Evolutionary conservation across 2,113 vertebrate species (phyloP), one percentile per base, ranked within the genome.

Genomic region (Dasyurus viverrinus): DNA sequence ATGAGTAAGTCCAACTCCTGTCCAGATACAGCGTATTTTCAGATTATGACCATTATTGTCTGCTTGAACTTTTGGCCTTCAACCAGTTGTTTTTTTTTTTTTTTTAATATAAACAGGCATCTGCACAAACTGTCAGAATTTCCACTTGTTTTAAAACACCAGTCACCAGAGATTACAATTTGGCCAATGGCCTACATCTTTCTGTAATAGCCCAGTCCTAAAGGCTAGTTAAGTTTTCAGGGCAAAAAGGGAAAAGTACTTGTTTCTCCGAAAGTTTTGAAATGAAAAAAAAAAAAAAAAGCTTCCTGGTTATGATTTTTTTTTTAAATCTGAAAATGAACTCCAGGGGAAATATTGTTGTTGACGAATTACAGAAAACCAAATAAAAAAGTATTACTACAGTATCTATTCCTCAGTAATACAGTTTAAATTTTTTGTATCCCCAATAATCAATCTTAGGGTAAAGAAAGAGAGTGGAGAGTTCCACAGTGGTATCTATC

Each of bases 71-170:
- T 96, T 95, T 96, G 98, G 97, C 53, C 8, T 53, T 27, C 36
- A 68, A 96, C 97, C 98, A 97, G 30, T 48, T 94, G 95, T 91
- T 93, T 91, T 91, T 52, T 52, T 52, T 52, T 10, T 52, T 52
- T 10, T 52, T 52, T 52, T 7, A 52, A 95, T 96, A 97, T 96
- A 97, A 97, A 98, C 96, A 97, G 0, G 7, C 95, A 98, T 97
- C 96, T 97, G 97, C 92, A 96, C 94, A 96, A 95, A 94, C 54
- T 57, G 96, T 97, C 97, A 98, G 97, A 97, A 92, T 97, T 98
- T 98, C 98, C 98, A 97, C 90, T 97, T 93, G 92, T 95, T 97
- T 93, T 93, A 97, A 95, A 96, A 95, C n/a, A 94, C 50, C 8
- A 90, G 93, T 94, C 96, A 95, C 92, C 25, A 96, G 96, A 94